A percentile compares a stretch with the other conserved stretches of the same genome.
These are phyloP conservation scores for Pyrrhosoma nymphula DNA, from an alignment of 2,888 invertebrate genomes.

Conservation along the genomic window DNA sequence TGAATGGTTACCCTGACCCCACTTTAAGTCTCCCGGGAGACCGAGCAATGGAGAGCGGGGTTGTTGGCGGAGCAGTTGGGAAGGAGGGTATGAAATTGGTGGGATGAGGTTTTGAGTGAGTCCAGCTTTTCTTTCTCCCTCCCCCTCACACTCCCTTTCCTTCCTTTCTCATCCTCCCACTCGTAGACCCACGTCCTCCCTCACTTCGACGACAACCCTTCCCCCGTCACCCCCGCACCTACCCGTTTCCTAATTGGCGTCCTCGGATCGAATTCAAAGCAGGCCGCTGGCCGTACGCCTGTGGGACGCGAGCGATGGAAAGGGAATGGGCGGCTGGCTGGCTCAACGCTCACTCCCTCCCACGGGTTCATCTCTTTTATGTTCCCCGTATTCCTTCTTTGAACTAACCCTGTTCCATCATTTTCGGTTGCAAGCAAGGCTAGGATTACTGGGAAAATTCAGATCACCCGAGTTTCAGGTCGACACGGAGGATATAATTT, in stretches of 20 bases:
- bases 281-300: neutral
- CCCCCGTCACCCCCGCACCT: neutral
- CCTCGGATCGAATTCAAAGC: slow-evolving; percentile 63
- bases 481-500: no score
- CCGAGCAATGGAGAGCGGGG: neutral
- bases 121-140: neutral
- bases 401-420: neutral
- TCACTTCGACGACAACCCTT: neutral
- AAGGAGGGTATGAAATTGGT: neutral
- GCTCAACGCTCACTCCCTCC: neutral
- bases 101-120: neutral
- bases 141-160: neutral
- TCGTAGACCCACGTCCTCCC: neutral
- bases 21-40: slow-evolving; percentile 52
- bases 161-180: neutral
- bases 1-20: slow-evolving; percentile 29
- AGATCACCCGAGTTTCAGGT: no score
- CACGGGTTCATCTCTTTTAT: neutral
- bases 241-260: slow-evolving; percentile 50
- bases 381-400: neutral
- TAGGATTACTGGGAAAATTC: no score
- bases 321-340: neutral
- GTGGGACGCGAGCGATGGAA: no score
- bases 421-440: no score
- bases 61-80: neutral